Conservation (phyloP, 2,888 invertebrate species). For the Conomelus anceps region DNA sequence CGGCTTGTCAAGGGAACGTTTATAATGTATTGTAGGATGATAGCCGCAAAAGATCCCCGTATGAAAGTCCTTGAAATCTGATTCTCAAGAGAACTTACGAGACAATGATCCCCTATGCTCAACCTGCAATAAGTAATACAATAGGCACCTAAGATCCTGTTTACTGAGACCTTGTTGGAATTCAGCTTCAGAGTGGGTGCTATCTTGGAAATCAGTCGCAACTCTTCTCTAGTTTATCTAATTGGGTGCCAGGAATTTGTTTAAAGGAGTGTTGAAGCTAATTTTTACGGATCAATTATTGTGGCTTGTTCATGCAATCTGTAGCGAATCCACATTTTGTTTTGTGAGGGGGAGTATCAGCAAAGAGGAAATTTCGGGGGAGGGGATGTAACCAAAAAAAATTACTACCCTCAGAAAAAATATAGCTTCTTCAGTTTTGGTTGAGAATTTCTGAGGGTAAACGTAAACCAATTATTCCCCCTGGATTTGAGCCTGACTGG, state of each 20-base stretch:
- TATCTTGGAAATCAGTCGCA: background rate
- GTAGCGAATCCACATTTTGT: no score
- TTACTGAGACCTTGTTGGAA: background rate
- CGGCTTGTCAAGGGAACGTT: background rate
- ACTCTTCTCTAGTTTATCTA: background rate
- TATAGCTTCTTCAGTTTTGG: no score
- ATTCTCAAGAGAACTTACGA: background rate
- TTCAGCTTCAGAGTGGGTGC: background rate
- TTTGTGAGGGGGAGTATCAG: no score
- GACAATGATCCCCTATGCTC: slow-evolving; percentile 9
- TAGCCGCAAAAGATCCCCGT: background rate
- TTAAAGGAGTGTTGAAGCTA: background rate
- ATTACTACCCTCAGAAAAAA: no score
- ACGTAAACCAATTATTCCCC: no score
- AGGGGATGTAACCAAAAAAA: no score
- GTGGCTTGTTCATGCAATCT: no score
- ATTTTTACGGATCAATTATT: no score
- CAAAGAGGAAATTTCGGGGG: no score
- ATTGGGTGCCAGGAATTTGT: background rate
- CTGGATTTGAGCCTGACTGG: no score
- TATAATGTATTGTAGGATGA: background rate
- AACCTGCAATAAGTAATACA: slow-evolving; percentile 2
- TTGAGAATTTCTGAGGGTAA: no score
- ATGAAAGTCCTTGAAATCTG: background rate
- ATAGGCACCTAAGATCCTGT: background rate